Base-by-base conservation (phyloP, 2,888 invertebrate species). In the Plebejus melissa region DNA sequence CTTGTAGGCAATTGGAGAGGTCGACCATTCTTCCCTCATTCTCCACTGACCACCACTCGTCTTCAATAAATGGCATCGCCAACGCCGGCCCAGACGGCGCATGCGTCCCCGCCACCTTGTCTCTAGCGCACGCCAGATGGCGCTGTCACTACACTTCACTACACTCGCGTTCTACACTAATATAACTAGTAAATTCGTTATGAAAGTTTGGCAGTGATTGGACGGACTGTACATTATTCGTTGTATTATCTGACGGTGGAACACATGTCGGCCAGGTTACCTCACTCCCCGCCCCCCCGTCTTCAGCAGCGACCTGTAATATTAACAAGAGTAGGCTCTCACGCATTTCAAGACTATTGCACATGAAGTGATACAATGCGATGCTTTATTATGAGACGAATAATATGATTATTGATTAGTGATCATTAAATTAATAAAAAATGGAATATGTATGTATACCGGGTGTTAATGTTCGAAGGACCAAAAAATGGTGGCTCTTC, bases 41-140 rank as follows among this genome's bases (percentile, higher is more conserved):
- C 95, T 98, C 98, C 87, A 97, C 97, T 95, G 98, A 97, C 98
- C 98, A 98, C 89, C 98, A 95, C 90, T 98, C 98, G 95, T 98
- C 98, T 95, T 98, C 98, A 94, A 98, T 98, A 95, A 98, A 98
- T 95, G 98, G 98, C 98, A 98, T 98, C 95, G 97, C 96, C 96
- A 96, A 93, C 91, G 95, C 94, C 94, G 94, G 94, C 88, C 91
- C 94, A 90, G 94, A 90, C 94, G 94, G 93, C 90, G 94, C 94
- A 94, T 94, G 94, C 87, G 95, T 90, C 92, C 94, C 95, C 95
- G 95, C 95, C 95, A 95, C 94, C 87, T 89, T 94, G 90, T 86
- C 89, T 87, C 90, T 86, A 84, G 79, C 78, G 76, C 79, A 86
- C 90, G 89, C 90, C 88, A 88, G 89, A 82, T 85, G 89, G 91